Evolutionary conservation across 2,797 vertebrate species (phyloP).

Genomic region (Alfaro cultratus): DNA sequence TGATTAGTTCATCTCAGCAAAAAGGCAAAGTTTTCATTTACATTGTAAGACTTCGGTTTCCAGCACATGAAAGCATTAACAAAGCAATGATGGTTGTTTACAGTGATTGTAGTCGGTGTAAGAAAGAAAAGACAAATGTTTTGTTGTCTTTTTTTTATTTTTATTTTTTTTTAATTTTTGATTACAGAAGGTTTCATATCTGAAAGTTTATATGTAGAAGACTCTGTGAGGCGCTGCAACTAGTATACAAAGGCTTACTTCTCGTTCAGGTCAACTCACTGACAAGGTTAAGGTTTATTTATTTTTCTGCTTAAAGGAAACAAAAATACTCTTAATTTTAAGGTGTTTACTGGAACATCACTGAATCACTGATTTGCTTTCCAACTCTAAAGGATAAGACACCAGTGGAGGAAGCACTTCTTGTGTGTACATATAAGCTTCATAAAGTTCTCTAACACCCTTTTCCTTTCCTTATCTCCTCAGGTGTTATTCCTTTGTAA

Average conservation of each 20-base stretch:
- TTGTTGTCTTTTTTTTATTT: too few species aligned
- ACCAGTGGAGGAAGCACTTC: constrained; percentile 51
- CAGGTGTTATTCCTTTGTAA: constrained; percentile 98
- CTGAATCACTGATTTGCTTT: constrained; percentile 22
- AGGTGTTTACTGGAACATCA: constrained; percentile 27
- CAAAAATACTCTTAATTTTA: constrained; percentile 25
- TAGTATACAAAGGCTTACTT: constrained; percentile 22
- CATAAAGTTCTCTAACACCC: constrained; percentile 28
- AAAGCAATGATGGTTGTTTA: background rate
- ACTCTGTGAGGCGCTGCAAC: background rate
- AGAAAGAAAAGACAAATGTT: background rate
- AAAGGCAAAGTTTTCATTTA: background rate
- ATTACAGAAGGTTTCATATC: background rate
- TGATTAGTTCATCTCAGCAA: background rate
- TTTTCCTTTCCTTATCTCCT: constrained; percentile 31
- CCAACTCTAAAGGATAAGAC: constrained; percentile 21
- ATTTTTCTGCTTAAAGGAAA: constrained; percentile 1
- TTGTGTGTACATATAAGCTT: background rate
- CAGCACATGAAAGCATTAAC: background rate
- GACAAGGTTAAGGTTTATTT: background rate
- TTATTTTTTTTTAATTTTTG: background rate
- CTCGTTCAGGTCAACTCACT: constrained; percentile 43
- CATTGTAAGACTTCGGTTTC: background rate
- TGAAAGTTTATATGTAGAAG: background rate
- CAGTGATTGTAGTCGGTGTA: background rate